Base-by-base conservation (phyloP, 2,113 vertebrate genomes). In the Genyomyrus donnyi region DNA sequence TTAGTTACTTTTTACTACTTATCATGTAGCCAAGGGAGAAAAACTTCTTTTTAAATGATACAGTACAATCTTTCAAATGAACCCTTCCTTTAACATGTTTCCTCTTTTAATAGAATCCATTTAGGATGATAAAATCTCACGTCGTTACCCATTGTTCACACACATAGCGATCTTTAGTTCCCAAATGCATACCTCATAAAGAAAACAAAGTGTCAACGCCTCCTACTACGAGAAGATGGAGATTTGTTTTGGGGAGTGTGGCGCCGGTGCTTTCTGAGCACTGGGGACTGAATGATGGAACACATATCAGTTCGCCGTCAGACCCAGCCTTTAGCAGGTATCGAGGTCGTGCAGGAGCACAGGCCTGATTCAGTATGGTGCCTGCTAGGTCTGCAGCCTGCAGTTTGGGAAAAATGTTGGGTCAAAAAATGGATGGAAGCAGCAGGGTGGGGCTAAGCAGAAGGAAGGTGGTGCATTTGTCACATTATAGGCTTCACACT, bases 1-100 rank as follows among this genome's bases (percentile, higher is more conserved):
- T 95, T 94, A 95, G 90, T 93, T 95, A 94, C 93, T 94, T 93
- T 95, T 94, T 93, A 90, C 87, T 93, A 90, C 85, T 92, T 92
- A 31, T 87, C 27, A 90, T 92, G 92, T 92, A 90, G 92, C 93
- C 94, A 86, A 90, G 93, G 94, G 93, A 94, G 46, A 90, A 91
- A 70, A 88, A 88, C 90, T 88, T 86, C 93, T 93, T 94, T 58
- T 39, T 56, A 39, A 88, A 93, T 31, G 62, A 31, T 91, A 92
- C 50, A 58, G 91, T 80, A 87, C 39, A 70, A 90, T n/a, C 42
- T 31, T 58, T 46, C 52, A 48, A 24, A 31, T 92, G 45, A 94
- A 93, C 91, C 93, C 92, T 92, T 94, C 92, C 93, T 95, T 94
- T 93, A 91, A 93, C 90, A 77, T 52, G 52, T 45, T 31, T 17